Conservation (phyloP, 1,140 invertebrate species). For the Drosophila paulistorum region DNA sequence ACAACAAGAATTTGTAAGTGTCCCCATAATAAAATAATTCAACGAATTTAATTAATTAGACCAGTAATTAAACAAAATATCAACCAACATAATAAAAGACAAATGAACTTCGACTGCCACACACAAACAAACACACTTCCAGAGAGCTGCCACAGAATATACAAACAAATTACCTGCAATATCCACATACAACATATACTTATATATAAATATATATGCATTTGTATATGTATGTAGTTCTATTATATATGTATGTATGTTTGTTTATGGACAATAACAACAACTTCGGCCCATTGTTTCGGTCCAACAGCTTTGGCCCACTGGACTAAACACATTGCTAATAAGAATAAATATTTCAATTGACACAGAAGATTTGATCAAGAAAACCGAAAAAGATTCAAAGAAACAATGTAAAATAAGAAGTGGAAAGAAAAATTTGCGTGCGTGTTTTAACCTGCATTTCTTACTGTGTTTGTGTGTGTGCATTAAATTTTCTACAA, state of each 20-base stretch:
- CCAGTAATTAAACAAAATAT: slow-evolving; percentile 1
- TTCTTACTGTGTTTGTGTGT: slow-evolving; percentile 28
- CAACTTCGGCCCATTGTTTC: slow-evolving; percentile 94
- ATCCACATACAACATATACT: slow-evolving; percentile 12
- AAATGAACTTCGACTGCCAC: slow-evolving; percentile 13
- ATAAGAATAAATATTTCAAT: not conserved
- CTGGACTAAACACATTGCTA: slow-evolving; percentile 87
- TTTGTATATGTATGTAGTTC: slow-evolving; percentile 22
- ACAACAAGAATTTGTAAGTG: slow-evolving; percentile 48
- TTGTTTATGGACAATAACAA: slow-evolving; percentile 94
- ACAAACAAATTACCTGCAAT: slow-evolving; percentile 6
- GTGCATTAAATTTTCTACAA: slow-evolving; percentile 25
- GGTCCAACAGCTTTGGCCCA: slow-evolving; percentile 85
- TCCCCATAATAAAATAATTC: slow-evolving; percentile 35
- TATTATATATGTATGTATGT: slow-evolving; percentile 22
- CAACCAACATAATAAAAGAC: not conserved
- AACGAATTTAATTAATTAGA: slow-evolving; percentile 52
- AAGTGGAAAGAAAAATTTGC: slow-evolving; percentile 35
- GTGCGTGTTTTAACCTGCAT: slow-evolving; percentile 51
- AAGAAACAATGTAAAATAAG: not conserved
- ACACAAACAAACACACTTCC: slow-evolving; percentile 28
- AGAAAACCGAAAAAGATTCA: not conserved
- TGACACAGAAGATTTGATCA: slow-evolving; percentile 6
- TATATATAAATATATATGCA: slow-evolving; percentile 24
- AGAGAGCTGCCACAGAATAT: slow-evolving; percentile 15